Percentiles rank a stretch among this genome's conserved stretches.
These are phyloP conservation scores for Alligator sinensis DNA, from an alignment of 2,113 vertebrate species.

Conservation along the genomic window DNA sequence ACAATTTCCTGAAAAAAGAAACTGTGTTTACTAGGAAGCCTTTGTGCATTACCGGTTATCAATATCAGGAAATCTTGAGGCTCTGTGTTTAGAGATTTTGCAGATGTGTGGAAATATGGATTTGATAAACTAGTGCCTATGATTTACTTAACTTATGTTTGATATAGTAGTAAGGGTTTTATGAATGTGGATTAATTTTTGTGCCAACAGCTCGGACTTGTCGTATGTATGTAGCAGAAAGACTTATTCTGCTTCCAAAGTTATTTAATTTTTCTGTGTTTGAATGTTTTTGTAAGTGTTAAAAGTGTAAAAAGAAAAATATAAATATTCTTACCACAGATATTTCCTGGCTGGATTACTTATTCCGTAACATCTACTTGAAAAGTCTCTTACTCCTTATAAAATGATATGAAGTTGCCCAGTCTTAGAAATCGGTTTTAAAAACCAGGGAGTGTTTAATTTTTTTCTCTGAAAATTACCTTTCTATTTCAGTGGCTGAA, in stretches of 20 bases:
- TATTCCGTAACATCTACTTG: slow-evolving; percentile 62
- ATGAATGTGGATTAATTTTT: slow-evolving; percentile 89
- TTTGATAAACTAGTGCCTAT: slow-evolving; percentile 97
- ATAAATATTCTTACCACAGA: slow-evolving; percentile 85
- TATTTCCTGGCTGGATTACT: slow-evolving; percentile 70
- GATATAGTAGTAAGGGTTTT: slow-evolving; percentile 84
- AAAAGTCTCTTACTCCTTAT: slow-evolving; percentile 37
- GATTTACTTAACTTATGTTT: slow-evolving; percentile 91
- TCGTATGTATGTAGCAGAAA: slow-evolving; percentile 88
- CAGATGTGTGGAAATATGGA: slow-evolving; percentile 78
- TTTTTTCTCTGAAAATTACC: slow-evolving; percentile 15
- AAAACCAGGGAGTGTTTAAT: slow-evolving; percentile 68
- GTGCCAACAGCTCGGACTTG: slow-evolving; percentile 89
- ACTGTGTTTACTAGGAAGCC: slow-evolving; percentile 75
- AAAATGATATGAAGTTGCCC: slow-evolving; percentile 54
- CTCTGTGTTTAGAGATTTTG: slow-evolving; percentile 79
- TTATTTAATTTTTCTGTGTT: slow-evolving; percentile 87
- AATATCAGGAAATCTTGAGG: slow-evolving; percentile 79
- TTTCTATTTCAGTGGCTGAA: slow-evolving; percentile 45
- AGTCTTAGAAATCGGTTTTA: slow-evolving; percentile 69
- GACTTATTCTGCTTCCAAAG: slow-evolving; percentile 84
- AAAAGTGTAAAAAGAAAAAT: slow-evolving; percentile 83
- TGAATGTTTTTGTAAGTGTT: slow-evolving; percentile 89
- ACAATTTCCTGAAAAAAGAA: slow-evolving; percentile 77
- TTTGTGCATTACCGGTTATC: slow-evolving; percentile 78